Evolutionary conservation across 2,797 vertebrate genomes (phyloP).

Genomic region (Pygocentrus nattereri): DNA sequence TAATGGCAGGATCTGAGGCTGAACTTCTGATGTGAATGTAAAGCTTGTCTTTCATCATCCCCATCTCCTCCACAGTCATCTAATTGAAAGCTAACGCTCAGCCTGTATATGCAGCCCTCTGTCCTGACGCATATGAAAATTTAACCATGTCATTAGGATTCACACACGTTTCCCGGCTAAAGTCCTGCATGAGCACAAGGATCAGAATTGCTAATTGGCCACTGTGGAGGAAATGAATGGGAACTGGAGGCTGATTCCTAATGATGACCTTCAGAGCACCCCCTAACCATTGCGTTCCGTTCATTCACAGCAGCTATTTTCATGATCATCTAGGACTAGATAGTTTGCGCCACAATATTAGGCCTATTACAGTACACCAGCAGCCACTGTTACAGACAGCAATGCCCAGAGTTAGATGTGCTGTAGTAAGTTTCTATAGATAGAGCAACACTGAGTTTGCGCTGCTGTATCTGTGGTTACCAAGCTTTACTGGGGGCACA

Average conservation of each 20-base stretch:
- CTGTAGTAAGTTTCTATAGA: neutral
- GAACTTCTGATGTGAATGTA: neutral
- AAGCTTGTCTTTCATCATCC: slow-evolving; percentile 4
- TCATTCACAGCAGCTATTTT: slow-evolving; percentile 71
- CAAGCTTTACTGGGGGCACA: slow-evolving; percentile 10
- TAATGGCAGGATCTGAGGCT: neutral
- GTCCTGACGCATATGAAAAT: slow-evolving; percentile 75
- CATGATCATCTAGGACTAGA: slow-evolving; percentile 72
- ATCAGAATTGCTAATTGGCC: slow-evolving; percentile 80
- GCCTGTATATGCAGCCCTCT: slow-evolving; percentile 77
- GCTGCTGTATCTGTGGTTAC: slow-evolving; percentile 27
- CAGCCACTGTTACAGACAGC: neutral
- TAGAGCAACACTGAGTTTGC: slow-evolving; percentile 11
- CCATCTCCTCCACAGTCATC: slow-evolving; percentile 39
- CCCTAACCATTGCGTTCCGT: neutral
- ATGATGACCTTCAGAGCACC: slow-evolving; percentile 76
- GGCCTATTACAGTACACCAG: slow-evolving; percentile 5
- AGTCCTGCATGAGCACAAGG: slow-evolving; percentile 56
- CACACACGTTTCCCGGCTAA: slow-evolving; percentile 74
- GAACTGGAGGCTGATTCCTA: slow-evolving; percentile 78
- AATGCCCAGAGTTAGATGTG: neutral
- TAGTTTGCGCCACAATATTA: slow-evolving; percentile 42
- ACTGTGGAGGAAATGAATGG: slow-evolving; percentile 72
- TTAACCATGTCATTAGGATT: slow-evolving; percentile 82
- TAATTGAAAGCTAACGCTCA: slow-evolving; percentile 74